Evolutionary conservation across 1,140 invertebrate genomes (phyloP).

Genomic region (Brachionus rotundiformis): DNA sequence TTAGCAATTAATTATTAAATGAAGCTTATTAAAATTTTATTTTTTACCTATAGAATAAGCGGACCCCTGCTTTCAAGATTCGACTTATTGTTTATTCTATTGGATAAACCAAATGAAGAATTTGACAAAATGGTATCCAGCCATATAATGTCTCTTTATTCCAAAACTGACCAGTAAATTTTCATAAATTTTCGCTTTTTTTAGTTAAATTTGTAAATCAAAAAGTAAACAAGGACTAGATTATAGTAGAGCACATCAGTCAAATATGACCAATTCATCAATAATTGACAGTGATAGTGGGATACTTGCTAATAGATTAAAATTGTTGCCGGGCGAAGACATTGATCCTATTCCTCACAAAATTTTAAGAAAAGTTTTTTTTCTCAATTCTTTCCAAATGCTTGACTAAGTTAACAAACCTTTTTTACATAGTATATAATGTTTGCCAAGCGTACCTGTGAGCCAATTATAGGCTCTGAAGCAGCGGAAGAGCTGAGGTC

Average conservation of each 20-base stretch:
- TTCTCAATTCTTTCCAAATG: no score
- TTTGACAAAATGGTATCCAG: conserved; percentile 77
- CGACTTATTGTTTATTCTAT: conserved; percentile 85
- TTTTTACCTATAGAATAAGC: conserved; percentile 71
- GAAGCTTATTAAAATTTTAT: background rate
- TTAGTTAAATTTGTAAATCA: background rate
- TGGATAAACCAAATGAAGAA: conserved; percentile 80
- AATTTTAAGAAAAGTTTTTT: conserved; percentile 67
- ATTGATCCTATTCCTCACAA: conserved; percentile 74
- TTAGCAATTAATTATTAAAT: background rate
- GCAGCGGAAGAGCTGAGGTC: conserved; percentile 62
- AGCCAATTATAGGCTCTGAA: conserved; percentile 10
- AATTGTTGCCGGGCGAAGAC: conserved; percentile 68
- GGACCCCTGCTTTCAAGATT: conserved; percentile 84
- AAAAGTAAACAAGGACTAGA: background rate
- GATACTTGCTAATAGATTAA: conserved; percentile 69
- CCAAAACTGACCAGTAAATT: conserved; percentile 53
- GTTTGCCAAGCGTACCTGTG: conserved; percentile 3
- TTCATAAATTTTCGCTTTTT: background rate
- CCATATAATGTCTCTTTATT: conserved; percentile 77
- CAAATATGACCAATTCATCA: background rate
- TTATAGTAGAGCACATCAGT: background rate
- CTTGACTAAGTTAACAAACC: no score
- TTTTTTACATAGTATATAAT: conserved; percentile 52
- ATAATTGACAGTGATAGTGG: conserved; percentile 53